These are phyloP conservation scores for Helicolenus hilgendorfi DNA, from an alignment of 2,797 vertebrate species.

Conservation along the genomic window DNA sequence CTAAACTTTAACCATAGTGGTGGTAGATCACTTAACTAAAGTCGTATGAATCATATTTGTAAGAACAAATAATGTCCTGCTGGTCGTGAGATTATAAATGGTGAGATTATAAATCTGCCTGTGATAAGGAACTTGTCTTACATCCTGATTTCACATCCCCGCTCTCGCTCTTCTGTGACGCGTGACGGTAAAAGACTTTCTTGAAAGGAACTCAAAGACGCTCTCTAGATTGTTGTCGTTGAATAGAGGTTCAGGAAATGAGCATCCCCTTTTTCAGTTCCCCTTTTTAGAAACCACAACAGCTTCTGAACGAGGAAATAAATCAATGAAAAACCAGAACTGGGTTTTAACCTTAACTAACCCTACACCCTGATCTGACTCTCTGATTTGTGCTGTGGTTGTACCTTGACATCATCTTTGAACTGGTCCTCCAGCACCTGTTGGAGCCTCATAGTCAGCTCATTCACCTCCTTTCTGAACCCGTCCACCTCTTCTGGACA, in stretches of 20 bases:
- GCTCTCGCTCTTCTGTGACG: background rate
- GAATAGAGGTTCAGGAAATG: fast-evolving
- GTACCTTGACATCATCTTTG: conserved; percentile 81
- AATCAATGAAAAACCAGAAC: background rate
- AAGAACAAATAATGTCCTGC: background rate
- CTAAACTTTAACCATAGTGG: background rate
- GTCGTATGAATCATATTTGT: too few species aligned
- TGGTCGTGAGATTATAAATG: background rate
- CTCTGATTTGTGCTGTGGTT: background rate
- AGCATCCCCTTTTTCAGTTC: background rate
- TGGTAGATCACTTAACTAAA: background rate
- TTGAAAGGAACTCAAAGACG: too few species aligned
- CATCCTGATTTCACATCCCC: background rate
- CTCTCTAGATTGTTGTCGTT: background rate
- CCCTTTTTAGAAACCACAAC: conserved; percentile 11
- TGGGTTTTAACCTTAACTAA: background rate
- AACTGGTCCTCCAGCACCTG: conserved; percentile 79
- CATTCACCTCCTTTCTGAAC: conserved; percentile 62
- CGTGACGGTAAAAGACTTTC: background rate
- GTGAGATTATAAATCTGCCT: background rate
- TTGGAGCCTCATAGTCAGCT: conserved; percentile 54
- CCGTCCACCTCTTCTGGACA: conserved; percentile 58
- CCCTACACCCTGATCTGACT: too few species aligned
- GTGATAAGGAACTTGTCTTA: background rate
- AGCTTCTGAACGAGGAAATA: background rate